Evolutionary conservation across 2,888 invertebrate species (phyloP), one percentile per base, ranked within the genome.

Genomic region (Agapostemon virescens): DNA sequence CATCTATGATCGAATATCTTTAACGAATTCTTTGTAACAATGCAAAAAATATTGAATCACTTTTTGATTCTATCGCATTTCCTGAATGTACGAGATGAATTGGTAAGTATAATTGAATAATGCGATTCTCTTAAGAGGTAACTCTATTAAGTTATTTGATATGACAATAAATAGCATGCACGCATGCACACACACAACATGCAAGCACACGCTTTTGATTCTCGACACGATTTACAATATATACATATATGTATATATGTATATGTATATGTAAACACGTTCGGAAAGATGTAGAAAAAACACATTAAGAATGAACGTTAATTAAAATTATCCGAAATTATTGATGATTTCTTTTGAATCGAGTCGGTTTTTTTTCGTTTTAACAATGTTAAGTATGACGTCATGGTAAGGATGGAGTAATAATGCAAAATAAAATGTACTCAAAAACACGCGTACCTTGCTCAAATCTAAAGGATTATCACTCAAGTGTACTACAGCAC

Each of bases 391-490:
- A 83, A 75, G 72, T 70, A 82, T 86, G 82, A 84, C 79, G 78
- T 80, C 73, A 85, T 87, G 87, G 85, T 61, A 85, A 86, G 87
- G 85, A 87, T 87, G 87, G 84, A 86, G 80, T 55, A 86, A 87
- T 86, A 87, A 87, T 87, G 87, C 84, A 87, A 87, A 87, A 87
- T 84, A 87, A 87, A 85, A 87, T 87, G 84, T 87, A 87, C 87
- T 87, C 87, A 87, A 87, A 87, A 86, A 87, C 87, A 82, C 87
- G 86, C 87, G 87, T 94, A 98, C 98, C 96, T 98, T 98, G 94
- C 97, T 98, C 89, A 98, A 95, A 94, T 99, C 99, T 92, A 97
- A 94, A 83, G 99, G 99, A 94, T 98, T 98, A 94, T 99, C 98
- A 94, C 98, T 97, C 92, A 99, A 95, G 93, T 98, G 98, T 89